Percentiles rank a stretch among this genome's conserved stretches.
phyloP scores from a whole-genome alignment of 2,113 vertebrate species.

The Circaetus gallicus region DNA sequence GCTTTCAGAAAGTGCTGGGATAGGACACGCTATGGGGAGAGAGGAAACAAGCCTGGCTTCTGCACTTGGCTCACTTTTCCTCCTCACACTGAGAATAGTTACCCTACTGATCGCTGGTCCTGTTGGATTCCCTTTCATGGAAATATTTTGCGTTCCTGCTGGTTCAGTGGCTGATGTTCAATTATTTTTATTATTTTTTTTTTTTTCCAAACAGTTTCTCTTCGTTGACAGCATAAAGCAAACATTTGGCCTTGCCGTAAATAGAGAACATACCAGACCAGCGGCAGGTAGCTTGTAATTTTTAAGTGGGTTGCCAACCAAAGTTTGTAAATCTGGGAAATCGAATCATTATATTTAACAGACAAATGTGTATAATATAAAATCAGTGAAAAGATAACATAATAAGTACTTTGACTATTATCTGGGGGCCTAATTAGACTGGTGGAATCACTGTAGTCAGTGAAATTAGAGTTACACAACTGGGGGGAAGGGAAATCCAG shows the following conservation, averaged over 20 bases:
- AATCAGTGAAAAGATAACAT: constrained; percentile 61
- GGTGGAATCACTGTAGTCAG: constrained; percentile 38
- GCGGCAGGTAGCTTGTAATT: constrained; percentile 8
- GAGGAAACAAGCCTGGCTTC: constrained; percentile 51
- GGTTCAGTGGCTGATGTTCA: constrained; percentile 17
- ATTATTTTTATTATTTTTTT: constrained; percentile 35
- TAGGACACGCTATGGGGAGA: background rate
- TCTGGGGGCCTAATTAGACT: constrained; percentile 59
- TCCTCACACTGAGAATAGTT: constrained; percentile 54
- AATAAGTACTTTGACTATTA: constrained; percentile 59
- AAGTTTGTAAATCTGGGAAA: constrained; percentile 51
- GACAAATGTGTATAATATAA: constrained; percentile 59
- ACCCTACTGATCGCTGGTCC: background rate
- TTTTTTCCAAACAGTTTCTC: background rate
- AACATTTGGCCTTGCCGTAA: constrained; percentile 47
- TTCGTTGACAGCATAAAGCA: constrained; percentile 21
- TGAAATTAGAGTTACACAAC: constrained; percentile 44
- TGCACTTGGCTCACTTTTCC: constrained; percentile 33
- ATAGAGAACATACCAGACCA: constrained; percentile 25
- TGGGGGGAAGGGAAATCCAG: constrained; percentile 31
- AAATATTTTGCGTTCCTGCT: constrained; percentile 50
- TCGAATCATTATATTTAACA: constrained; percentile 27
- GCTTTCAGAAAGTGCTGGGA: constrained; percentile 27
- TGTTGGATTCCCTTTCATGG: constrained; percentile 38
- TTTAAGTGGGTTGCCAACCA: background rate